A percentile compares a stretch with the other conserved stretches of the same genome.
phyloP scores from a whole-genome alignment of 2,888 invertebrate species.

The Xanthorhoe spadicearia region DNA sequence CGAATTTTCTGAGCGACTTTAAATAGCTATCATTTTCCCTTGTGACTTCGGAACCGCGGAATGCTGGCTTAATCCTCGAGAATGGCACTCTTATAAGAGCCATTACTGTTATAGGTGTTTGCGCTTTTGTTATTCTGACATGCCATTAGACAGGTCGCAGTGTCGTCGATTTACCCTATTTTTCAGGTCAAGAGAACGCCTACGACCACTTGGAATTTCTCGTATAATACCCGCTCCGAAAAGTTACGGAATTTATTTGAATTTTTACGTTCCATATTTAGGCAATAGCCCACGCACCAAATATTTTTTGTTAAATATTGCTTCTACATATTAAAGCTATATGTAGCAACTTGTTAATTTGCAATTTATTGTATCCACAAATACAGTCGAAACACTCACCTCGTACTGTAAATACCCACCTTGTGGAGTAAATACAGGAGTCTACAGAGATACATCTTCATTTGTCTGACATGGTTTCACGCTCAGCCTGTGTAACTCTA shows the following conservation, averaged over 20 bases:
- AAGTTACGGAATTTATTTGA: slow-evolving; percentile 7
- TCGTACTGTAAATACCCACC: not conserved
- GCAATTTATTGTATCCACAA: slow-evolving; percentile 2
- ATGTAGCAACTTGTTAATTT: not conserved
- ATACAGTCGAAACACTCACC: not conserved
- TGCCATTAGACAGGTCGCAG: slow-evolving; percentile 45
- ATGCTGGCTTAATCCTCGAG: slow-evolving; percentile 60
- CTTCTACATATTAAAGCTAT: not conserved
- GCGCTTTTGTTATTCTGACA: slow-evolving; percentile 51
- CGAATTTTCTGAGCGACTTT: slow-evolving; percentile 77
- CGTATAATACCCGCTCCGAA: slow-evolving; percentile 3
- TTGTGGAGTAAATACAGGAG: not conserved
- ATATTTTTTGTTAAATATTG: slow-evolving; percentile 6
- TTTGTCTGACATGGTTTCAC: slow-evolving; percentile 18
- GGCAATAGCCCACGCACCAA: not conserved
- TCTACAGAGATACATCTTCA: slow-evolving; percentile 19
- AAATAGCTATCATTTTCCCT: slow-evolving; percentile 76
- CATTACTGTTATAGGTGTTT: slow-evolving; percentile 58
- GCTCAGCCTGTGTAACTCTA: slow-evolving; percentile 15
- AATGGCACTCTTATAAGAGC: slow-evolving; percentile 59
- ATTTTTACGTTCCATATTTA: slow-evolving; percentile 16
- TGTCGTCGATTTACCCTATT: slow-evolving; percentile 20
- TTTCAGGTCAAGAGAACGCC: slow-evolving; percentile 37
- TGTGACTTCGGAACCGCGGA: slow-evolving; percentile 60
- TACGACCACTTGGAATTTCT: slow-evolving; percentile 12